phyloP scores from a whole-genome alignment of 2,888 invertebrate genomes.

The Neocrepidodera transversa region DNA sequence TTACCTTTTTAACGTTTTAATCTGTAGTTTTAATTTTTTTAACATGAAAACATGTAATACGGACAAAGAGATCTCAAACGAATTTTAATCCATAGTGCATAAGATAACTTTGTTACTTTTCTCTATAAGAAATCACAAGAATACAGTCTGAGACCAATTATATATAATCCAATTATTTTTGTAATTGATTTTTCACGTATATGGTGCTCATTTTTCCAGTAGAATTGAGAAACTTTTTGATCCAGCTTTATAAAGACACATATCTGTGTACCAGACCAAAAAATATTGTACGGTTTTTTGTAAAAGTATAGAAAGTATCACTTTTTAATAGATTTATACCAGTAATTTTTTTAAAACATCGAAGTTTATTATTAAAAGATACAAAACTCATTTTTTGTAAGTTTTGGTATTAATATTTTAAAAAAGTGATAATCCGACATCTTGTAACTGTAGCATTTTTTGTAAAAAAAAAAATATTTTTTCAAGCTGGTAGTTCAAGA shows the following conservation, averaged over 20 bases:
- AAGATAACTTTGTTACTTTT: slow-evolving; percentile 47
- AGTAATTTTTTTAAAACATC: too few relatives aligned
- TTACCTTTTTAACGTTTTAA: slow-evolving; percentile 34
- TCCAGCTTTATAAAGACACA: slow-evolving; percentile 46
- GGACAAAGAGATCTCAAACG: slow-evolving; percentile 43
- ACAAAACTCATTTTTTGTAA: too few relatives aligned
- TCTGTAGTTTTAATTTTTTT: slow-evolving; percentile 31
- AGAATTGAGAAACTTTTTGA: slow-evolving; percentile 26
- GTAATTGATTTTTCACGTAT: slow-evolving; percentile 34
- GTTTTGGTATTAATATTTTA: too few relatives aligned
- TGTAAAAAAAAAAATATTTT: slow-evolving; percentile 50
- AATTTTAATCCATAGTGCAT: slow-evolving; percentile 27
- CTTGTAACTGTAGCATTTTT: slow-evolving; percentile 46
- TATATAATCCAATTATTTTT: slow-evolving; percentile 33
- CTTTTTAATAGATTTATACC: too few relatives aligned
- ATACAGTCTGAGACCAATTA: slow-evolving; percentile 41
- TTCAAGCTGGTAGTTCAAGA: slow-evolving; percentile 48
- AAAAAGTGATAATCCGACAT: neutral
- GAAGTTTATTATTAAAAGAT: too few relatives aligned
- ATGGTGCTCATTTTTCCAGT: slow-evolving; percentile 38
- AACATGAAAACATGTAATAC: slow-evolving; percentile 25
- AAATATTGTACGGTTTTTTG: slow-evolving; percentile 43
- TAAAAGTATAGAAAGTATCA: slow-evolving; percentile 33
- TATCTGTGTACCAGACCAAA: slow-evolving; percentile 54
- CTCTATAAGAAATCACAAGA: slow-evolving; percentile 25